phyloP scores from a whole-genome alignment of 1,140 invertebrate species.

The Thaumatotibia leucotreta region DNA sequence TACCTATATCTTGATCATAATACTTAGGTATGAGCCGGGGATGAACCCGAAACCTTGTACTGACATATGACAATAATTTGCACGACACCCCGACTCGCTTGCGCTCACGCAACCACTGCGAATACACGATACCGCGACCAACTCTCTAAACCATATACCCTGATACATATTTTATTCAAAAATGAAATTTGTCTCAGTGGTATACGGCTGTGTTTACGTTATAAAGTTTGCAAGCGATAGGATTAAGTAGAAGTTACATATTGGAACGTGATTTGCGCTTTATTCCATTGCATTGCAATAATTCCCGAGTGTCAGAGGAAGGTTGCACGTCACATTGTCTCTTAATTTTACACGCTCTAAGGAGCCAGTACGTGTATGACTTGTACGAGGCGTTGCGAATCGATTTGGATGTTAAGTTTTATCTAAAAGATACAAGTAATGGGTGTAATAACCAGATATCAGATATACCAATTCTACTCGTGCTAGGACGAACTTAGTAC shows the following conservation, averaged over 20 bases:
- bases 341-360: slow-evolving; percentile 3
- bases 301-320: slow-evolving; percentile 35
- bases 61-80: not conserved
- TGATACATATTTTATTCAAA: not conserved
- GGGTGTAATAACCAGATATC: not conserved
- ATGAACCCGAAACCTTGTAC: too few relatives aligned
- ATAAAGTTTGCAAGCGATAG: not conserved
- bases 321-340: slow-evolving; percentile 22
- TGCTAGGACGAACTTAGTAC: too few relatives aligned
- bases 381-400: not conserved
- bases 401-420: not conserved
- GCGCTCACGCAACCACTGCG: not conserved
- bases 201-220: not conserved
- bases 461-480: too few relatives aligned
- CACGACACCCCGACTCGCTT: not conserved
- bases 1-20: too few relatives aligned
- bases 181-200: not conserved
- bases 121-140: not conserved
- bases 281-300: slow-evolving; percentile 30
- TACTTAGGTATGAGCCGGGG: too few relatives aligned
- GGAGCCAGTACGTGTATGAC: not conserved
- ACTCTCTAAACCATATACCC: not conserved
- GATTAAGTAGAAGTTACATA: not conserved
- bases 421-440: not conserved
- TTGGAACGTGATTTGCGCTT: slow-evolving; percentile 40